These are phyloP conservation scores for Syritta pipiens DNA, from an alignment of 2,888 invertebrate genomes.

Conservation along the genomic window DNA sequence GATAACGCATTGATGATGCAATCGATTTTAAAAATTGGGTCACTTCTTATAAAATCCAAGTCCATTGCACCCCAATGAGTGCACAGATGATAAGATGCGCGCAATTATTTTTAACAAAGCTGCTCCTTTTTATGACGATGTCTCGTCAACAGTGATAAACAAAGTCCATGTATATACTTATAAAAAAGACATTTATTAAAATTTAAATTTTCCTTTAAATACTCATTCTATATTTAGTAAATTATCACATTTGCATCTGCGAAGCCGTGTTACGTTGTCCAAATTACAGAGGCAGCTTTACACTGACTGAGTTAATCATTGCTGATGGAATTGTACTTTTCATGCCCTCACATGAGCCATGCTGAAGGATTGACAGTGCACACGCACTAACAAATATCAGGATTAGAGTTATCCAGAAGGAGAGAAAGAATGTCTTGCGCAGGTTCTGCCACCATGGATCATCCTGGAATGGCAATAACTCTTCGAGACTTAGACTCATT, in stretches of 20 bases:
- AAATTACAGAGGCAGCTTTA: neutral
- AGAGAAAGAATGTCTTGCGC: conserved; percentile 79
- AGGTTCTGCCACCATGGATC: conserved; percentile 81
- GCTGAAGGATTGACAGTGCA: conserved; percentile 75
- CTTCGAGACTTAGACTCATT: conserved; percentile 79
- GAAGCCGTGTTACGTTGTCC: neutral
- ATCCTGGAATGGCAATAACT: conserved; percentile 79
- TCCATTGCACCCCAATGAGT: conserved; percentile 6
- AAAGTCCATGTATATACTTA: neutral
- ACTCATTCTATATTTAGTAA: neutral
- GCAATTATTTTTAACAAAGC: neutral
- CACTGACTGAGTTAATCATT: neutral
- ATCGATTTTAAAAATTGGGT: conserved; percentile 30
- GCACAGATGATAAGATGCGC: conserved; percentile 13
- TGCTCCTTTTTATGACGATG: neutral
- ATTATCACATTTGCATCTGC: neutral
- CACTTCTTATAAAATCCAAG: conserved; percentile 4
- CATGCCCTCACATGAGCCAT: conserved; percentile 56
- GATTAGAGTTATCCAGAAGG: conserved; percentile 81
- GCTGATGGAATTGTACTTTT: conserved; percentile 44
- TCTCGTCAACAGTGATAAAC: conserved; percentile 25
- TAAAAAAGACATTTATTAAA: neutral
- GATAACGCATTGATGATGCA: conserved; percentile 52
- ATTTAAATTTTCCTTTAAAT: neutral
- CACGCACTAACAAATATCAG: conserved; percentile 80